A percentile compares a stretch with the other conserved stretches of the same genome.
phyloP scores from a whole-genome alignment of 2,113 vertebrate genomes.

The Hystrix brachyura region DNA sequence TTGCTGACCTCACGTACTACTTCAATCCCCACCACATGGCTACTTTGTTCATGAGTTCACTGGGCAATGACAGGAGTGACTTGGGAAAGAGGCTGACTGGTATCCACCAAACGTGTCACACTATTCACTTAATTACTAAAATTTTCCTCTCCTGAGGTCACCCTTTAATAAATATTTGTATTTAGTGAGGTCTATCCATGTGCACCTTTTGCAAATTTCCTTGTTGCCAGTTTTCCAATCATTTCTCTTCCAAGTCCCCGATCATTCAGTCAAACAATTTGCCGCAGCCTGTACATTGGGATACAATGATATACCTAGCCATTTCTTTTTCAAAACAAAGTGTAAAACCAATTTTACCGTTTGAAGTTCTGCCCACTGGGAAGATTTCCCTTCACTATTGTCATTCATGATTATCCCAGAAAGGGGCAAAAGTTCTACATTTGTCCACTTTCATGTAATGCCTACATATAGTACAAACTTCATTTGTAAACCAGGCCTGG shows the following conservation, averaged over 20 bases:
- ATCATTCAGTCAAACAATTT: background rate
- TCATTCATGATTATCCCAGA: background rate
- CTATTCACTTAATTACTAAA: too few relatives aligned
- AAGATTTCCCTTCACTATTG: background rate
- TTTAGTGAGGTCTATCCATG: background rate
- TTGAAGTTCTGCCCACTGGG: background rate
- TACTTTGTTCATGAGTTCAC: background rate
- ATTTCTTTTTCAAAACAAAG: background rate
- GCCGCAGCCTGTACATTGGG: background rate
- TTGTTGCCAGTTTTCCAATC: background rate
- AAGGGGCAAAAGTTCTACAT: background rate
- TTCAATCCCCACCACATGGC: background rate
- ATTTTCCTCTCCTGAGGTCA: too few relatives aligned
- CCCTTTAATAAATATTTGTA: background rate
- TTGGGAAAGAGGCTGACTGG: background rate
- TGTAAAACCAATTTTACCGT: background rate
- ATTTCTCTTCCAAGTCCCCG: background rate
- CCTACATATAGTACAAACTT: background rate
- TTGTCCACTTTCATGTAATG: background rate
- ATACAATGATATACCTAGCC: background rate
- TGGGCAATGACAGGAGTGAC: background rate
- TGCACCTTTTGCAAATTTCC: background rate
- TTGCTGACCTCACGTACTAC: background rate
- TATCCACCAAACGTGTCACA: background rate
- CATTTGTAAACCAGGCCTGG: background rate